These are phyloP conservation scores for Amblyopsis rosae DNA, from an alignment of 2,113 vertebrate species.

Conservation along the genomic window DNA sequence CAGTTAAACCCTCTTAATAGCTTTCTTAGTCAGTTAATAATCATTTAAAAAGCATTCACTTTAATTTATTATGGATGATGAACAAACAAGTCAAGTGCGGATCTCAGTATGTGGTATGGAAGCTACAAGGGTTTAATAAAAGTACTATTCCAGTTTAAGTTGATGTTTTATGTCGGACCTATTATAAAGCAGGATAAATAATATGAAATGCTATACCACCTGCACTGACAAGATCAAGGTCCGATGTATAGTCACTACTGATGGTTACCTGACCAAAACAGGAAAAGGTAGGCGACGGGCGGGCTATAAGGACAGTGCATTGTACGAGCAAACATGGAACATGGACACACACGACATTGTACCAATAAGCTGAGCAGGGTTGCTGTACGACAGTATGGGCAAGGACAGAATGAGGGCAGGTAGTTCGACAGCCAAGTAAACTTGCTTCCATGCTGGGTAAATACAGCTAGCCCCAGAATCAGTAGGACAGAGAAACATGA, in stretches of 20 bases:
- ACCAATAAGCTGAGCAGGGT: constrained; percentile 36
- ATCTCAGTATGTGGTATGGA: too few species aligned
- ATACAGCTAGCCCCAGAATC: constrained; percentile 58
- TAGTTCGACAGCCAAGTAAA: constrained; percentile 16
- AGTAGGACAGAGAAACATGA: constrained; percentile 80
- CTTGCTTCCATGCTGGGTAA: neutral
- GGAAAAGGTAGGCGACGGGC: constrained; percentile 68
- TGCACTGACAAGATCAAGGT: constrained; percentile 68
- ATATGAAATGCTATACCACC: constrained; percentile 86
- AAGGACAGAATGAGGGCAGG: constrained; percentile 62
- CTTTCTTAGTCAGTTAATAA: too few species aligned
- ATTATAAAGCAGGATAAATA: constrained; percentile 26
- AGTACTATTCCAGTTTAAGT: too few species aligned
- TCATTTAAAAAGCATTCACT: too few species aligned
- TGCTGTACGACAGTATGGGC: constrained; percentile 40
- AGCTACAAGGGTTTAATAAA: too few species aligned
- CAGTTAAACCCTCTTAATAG: too few species aligned
- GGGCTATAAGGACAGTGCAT: constrained; percentile 32
- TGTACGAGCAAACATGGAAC: constrained; percentile 8
- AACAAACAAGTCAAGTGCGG: too few species aligned
- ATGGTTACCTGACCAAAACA: constrained; percentile 84
- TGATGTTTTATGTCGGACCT: constrained; percentile 89
- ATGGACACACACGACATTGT: constrained; percentile 18
- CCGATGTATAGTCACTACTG: constrained; percentile 83
- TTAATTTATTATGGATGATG: too few species aligned